Conservation (phyloP, 2,113 vertebrate species). For the Indicator maculatus region DNA sequence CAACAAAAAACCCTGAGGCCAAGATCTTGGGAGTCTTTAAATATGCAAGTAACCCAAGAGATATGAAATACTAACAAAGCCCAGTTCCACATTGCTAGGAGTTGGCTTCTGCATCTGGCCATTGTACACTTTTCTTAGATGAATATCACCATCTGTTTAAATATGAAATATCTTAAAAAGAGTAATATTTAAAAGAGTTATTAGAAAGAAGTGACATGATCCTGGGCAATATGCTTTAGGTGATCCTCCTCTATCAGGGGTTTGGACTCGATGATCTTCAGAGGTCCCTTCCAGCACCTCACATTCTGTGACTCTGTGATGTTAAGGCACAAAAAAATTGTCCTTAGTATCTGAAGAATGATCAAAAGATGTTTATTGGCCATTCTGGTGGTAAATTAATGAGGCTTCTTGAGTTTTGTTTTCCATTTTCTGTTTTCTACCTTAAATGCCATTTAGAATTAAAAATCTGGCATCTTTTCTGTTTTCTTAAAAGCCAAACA, state of each 20-base stretch:
- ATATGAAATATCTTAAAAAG: neutral
- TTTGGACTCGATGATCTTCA: too few relatives aligned
- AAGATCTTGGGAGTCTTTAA: neutral
- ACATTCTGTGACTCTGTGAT: neutral
- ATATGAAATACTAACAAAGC: neutral
- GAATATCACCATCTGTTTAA: neutral
- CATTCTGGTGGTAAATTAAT: neutral
- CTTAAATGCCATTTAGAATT: neutral
- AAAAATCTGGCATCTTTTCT: neutral
- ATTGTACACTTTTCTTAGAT: neutral
- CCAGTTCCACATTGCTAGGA: neutral
- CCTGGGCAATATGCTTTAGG: too few relatives aligned
- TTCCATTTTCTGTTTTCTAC: neutral
- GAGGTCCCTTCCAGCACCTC: too few relatives aligned
- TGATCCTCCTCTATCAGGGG: too few relatives aligned
- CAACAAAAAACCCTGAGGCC: neutral
- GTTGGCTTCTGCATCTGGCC: neutral
- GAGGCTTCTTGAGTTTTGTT: rapidly evolving
- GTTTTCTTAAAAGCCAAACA: neutral
- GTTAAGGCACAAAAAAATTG: neutral
- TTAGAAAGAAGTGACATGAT: neutral
- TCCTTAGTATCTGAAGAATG: neutral
- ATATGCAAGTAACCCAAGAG: neutral
- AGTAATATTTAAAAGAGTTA: neutral
- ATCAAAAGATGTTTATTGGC: neutral